Base-by-base conservation (phyloP, 2,888 invertebrate genomes). In the Hoplodrina ambigua region DNA sequence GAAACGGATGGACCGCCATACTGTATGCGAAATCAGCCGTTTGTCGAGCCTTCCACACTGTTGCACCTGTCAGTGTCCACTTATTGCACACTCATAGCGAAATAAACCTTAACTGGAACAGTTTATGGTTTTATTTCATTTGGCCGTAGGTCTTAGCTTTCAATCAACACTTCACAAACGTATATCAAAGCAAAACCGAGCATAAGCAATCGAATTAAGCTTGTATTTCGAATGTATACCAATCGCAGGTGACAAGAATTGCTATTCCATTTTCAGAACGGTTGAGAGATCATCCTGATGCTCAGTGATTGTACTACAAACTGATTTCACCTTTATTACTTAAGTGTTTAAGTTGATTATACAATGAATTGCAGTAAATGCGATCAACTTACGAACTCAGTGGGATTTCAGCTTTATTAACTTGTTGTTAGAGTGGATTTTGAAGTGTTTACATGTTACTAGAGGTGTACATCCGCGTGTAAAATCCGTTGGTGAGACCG, bases 1-100 rank as follows among this genome's bases (percentile, higher is more conserved):
- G 94, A 94, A 93, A 93, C 94, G 94, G 94, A 94, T 93, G 91
- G 92, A 91, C 92, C 92, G 91, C 94, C 94, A 94, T 94, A 94
- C 92, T 94, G 94, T 92, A 90, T 90, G 91, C 89, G 91, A 93
- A 93, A 94, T 94, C 94, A 91, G 91, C 93, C 84, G 84, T 80
- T 94, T 93, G 94, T 94, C 90, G 90, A 90, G 90, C 93, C 91
- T 94, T 94, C 94, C 94, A 92, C 94, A 88, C 94, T 91, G 94
- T 89, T 92, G 94, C 94, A 93, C 93, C 93, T 89, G 88, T 81
- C 83, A 80, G 83, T 81, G 81, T 72, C 84, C 81, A 81, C 81
- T 78, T 72, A 77, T 54, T 55, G 60, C 33, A 52, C 25, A 37
- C 41, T 8, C 67, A 55, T 41, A 37, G 13, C 2, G 71, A 67